Base-by-base conservation (phyloP, 2,797 vertebrate species). In the Myotis daubentonii region DNA sequence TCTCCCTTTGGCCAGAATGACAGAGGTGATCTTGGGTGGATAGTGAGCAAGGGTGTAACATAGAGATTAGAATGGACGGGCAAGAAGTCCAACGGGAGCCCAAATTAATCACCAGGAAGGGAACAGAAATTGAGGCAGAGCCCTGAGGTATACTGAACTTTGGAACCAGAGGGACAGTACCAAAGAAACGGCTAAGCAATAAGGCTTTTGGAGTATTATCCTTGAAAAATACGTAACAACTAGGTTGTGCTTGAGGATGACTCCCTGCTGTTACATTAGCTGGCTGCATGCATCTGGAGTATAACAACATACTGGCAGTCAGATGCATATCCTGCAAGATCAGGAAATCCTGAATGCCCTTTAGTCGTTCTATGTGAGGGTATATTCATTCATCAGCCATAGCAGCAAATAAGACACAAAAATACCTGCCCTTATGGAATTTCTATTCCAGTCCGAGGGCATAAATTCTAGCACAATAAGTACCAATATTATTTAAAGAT, bases 361-460 rank as follows among this genome's bases (percentile, higher is more conserved):
- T 89, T 81, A 72, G 8, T 71, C 13, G 3, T 62, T 6, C 44
- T 49, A 1, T 2, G 0, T n/a, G 25, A 49, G 23, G 28, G 6
- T 51, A 17, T 23, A 20, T 80, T 88, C 36, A 71, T 70, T 92
- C 6, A 72, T 74, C 47, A 25, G 38, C 57, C 13, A 23, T 1
- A 84, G 8, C 41, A 44, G 25, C 28, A 15, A 68, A 51, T 66
- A 47, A 86, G 11, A 70, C 2, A 60, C 16, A 75, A 60, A 86
- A 60, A 65, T 38, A 38, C 0, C 22, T 74, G 4, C 12, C 55
- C 3, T 80, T 0, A 0, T 62, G 6, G 2, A 76, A 20, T 47
- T 72, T 53, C 11, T 66, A 75, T 72, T 84, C 22, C 15, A 82
- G 3, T 76, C 25, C 10, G 20, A 36, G 30, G 22, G 41, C 28